Evolutionary conservation across 2,888 invertebrate species (phyloP).

Genomic region (Hylaea fasciaria): DNA sequence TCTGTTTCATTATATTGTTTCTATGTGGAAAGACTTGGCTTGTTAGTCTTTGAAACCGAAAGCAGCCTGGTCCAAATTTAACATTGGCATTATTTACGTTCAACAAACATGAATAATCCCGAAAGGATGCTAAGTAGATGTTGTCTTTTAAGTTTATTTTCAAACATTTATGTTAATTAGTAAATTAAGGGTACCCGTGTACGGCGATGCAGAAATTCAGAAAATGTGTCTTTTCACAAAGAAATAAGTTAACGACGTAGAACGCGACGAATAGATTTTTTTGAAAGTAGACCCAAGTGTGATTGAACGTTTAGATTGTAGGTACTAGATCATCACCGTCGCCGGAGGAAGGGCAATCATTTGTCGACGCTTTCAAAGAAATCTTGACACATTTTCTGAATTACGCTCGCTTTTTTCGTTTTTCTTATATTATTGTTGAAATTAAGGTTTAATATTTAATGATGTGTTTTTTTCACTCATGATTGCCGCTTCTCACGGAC

Average conservation of each 20-base stretch:
- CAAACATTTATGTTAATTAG: constrained; percentile 48
- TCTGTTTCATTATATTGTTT: constrained; percentile 83
- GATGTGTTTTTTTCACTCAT: constrained; percentile 84
- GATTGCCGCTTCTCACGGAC: constrained; percentile 85
- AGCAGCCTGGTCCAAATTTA: constrained; percentile 69
- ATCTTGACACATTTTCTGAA: constrained; percentile 90
- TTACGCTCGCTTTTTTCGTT: constrained; percentile 71
- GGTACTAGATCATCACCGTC: constrained; percentile 51
- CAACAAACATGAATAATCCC: constrained; percentile 52
- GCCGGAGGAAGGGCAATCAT: constrained; percentile 80
- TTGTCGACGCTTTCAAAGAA: constrained; percentile 84
- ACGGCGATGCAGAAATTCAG: constrained; percentile 85
- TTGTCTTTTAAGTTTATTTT: constrained; percentile 66
- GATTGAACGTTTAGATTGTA: constrained; percentile 81
- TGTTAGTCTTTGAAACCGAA: constrained; percentile 73
- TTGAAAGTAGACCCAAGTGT: constrained; percentile 84
- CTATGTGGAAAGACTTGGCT: constrained; percentile 92
- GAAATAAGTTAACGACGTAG: constrained; percentile 84
- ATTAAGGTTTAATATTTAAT: constrained; percentile 66
- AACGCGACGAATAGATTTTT: constrained; percentile 83
- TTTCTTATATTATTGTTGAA: constrained; percentile 53
- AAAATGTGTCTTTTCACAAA: constrained; percentile 91
- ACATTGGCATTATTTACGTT: constrained; percentile 58
- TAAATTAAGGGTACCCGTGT: constrained; percentile 47
- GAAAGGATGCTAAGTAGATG: constrained; percentile 58